Evolutionary conservation across 2,113 vertebrate species (phyloP), one percentile per base, ranked within the genome.

Genomic region (Bettongia penicillata): DNA sequence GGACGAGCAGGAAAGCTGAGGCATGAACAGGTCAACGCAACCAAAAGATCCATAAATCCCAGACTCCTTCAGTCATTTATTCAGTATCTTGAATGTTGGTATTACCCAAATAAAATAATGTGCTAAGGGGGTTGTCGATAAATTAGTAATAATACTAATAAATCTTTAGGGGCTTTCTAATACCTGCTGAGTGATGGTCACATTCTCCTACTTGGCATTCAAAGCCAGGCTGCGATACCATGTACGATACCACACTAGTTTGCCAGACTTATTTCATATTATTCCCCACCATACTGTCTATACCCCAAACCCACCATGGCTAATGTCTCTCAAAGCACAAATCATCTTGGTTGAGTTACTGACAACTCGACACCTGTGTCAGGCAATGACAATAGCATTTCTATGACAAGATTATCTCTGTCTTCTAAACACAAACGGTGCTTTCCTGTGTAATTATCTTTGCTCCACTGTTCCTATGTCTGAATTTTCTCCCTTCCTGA

Each of bases 311-410:
- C 26, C 25, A 57, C 55, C 28, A 26, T 0, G 4, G 53, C 6
- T 61, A 90, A 90, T 28, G 47, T 89, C 25, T 12, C 53, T 55
- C 53, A 55, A 1, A 77, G 0, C 12, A 92, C 50, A 94, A n/a
- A 95, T 8, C 9, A 90, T 1, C 37, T 19, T 84, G 49, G 89
- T 91, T 8, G 0, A 68, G 91, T 93, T 8, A 48, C 26, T 23
- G 52, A 48, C 95, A 57, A 93, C 8, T 57, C 31, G 93, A 25
- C 49, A 26, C 11, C 94, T 90, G 55, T 0, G 25, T 93, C 55
- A 22, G 90, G 95, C 95, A 93, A 93, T 93, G 93, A 48, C 95
- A 96, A 95, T 52, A 16, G 91, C 31, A 3, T 68, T 68, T 68
- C 31, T 11, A 22, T 50, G 93, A 68, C 57, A 31, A 68, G 57